Percentiles rank a stretch among this genome's conserved stretches.
Evolutionary conservation across 2,888 invertebrate species (phyloP).

Genomic region (Mystacides longicornis): DNA sequence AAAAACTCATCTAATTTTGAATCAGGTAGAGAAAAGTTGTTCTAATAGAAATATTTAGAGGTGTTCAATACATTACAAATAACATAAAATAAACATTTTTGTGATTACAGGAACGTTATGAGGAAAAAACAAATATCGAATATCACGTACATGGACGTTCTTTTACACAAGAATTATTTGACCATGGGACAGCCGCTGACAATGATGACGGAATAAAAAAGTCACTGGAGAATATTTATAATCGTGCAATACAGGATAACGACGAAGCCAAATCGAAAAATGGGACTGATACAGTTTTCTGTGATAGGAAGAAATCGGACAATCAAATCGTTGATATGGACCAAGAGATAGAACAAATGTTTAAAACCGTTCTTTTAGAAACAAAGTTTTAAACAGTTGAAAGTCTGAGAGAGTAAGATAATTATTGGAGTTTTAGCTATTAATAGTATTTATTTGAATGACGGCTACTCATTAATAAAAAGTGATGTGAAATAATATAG

Average conservation of each 20-base stretch:
- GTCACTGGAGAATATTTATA: neutral
- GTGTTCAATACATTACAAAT: too few relatives aligned
- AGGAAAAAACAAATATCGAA: neutral
- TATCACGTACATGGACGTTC: neutral
- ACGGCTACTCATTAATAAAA: too few relatives aligned
- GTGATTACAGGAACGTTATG: neutral
- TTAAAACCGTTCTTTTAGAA: constrained; percentile 36
- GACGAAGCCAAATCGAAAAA: constrained; percentile 29
- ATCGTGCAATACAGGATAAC: neutral
- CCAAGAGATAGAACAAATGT: constrained; percentile 44
- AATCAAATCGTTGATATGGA: constrained; percentile 31
- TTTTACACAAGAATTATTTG: neutral
- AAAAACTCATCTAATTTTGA: too few relatives aligned
- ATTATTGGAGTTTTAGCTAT: too few relatives aligned
- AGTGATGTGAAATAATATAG: too few relatives aligned
- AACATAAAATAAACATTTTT: neutral
- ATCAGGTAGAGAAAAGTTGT: too few relatives aligned
- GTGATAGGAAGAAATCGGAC: neutral
- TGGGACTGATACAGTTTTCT: neutral
- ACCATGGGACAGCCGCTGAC: neutral
- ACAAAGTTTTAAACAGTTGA: constrained; percentile 28
- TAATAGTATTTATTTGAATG: too few relatives aligned
- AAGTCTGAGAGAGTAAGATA: too few relatives aligned
- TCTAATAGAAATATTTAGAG: too few relatives aligned
- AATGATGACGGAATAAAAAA: neutral